Evolutionary conservation across 2,888 invertebrate genomes (phyloP).

Genomic region (Lottia gigantea): DNA sequence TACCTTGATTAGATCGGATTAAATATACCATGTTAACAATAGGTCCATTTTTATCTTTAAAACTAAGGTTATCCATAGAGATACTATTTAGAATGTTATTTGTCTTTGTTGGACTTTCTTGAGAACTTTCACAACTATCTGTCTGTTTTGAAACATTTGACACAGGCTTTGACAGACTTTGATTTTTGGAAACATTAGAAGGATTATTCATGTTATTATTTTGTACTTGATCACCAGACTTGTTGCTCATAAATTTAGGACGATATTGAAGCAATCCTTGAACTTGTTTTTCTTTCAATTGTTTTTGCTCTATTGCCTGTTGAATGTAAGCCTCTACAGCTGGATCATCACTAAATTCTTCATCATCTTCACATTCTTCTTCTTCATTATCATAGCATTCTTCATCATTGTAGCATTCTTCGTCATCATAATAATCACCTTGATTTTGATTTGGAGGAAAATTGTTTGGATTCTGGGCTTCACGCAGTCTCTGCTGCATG

Average conservation of each 20-base stretch:
- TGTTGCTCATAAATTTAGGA: neutral
- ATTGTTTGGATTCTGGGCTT: neutral
- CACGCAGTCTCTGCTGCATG: neutral
- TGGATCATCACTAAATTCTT: neutral
- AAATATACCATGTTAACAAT: slow-evolving; percentile 12
- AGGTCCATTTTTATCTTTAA: neutral
- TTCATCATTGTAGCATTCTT: neutral
- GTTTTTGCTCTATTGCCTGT: neutral
- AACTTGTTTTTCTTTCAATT: neutral
- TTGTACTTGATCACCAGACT: neutral
- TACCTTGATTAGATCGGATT: slow-evolving; percentile 12
- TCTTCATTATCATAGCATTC: neutral
- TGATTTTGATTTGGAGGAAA: neutral
- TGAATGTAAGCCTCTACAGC: neutral
- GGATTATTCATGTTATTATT: neutral
- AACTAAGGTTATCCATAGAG: neutral
- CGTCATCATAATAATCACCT: neutral
- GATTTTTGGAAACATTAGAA: neutral
- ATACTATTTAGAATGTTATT: neutral
- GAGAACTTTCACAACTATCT: neutral
- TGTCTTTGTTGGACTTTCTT: neutral
- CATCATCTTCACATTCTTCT: neutral
- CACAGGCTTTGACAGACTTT: neutral
- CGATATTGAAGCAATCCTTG: neutral
- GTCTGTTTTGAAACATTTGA: neutral